These are phyloP conservation scores for Drosophila willistoni DNA, from an alignment of 1,140 invertebrate genomes.

Conservation along the genomic window DNA sequence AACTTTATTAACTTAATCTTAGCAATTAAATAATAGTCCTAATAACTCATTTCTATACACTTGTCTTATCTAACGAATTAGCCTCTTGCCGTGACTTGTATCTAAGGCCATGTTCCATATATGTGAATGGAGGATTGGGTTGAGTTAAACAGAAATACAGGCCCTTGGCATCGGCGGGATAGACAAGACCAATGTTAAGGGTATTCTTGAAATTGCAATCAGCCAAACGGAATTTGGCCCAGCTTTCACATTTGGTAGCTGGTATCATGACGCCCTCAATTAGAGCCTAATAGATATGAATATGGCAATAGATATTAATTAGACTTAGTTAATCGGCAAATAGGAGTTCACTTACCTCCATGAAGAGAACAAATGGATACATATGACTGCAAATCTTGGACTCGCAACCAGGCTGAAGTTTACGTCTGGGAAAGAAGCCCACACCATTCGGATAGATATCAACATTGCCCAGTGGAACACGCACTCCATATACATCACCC, in stretches of 20 bases:
- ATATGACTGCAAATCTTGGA: slow-evolving; percentile 76
- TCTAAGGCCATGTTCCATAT: slow-evolving; percentile 73
- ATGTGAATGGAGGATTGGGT: slow-evolving; percentile 74
- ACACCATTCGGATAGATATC: slow-evolving; percentile 81
- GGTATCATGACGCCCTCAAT: slow-evolving; percentile 74
- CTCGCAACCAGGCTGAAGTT: slow-evolving; percentile 71
- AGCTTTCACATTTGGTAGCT: slow-evolving; percentile 77
- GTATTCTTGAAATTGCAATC: slow-evolving; percentile 72
- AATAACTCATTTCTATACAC: not conserved
- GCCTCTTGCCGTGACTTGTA: slow-evolving; percentile 47
- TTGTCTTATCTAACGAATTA: not conserved
- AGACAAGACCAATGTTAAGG: slow-evolving; percentile 68
- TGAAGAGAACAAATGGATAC: slow-evolving; percentile 76
- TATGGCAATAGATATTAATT: no score
- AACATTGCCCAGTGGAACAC: slow-evolving; percentile 66
- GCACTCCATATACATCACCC: slow-evolving; percentile 70
- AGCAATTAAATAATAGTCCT: not conserved
- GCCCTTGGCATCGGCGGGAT: slow-evolving; percentile 58
- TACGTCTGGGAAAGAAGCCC: slow-evolving; percentile 68
- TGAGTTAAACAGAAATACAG: slow-evolving; percentile 76
- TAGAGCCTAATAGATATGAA: slow-evolving; percentile 37
- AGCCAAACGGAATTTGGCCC: slow-evolving; percentile 71
- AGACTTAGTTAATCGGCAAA: rapidly evolving
- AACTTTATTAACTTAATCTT: slow-evolving; percentile 1
- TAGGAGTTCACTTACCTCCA: slow-evolving; percentile 44